Evolutionary conservation across 2,888 invertebrate species (phyloP), one percentile per base, ranked within the genome.

Genomic region (Xestia c-nigrum): DNA sequence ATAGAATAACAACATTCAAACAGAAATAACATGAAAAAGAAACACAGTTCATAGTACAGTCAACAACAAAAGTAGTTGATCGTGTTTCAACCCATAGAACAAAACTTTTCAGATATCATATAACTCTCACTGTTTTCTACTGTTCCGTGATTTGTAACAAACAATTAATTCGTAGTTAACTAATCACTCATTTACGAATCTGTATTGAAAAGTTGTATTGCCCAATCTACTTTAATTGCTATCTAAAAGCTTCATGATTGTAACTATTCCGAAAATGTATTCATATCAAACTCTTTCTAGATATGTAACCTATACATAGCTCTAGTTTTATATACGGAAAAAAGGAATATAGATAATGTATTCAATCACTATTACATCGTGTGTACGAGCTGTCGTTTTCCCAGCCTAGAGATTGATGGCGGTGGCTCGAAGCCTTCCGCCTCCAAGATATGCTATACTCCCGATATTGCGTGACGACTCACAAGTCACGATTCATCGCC

Each of bases 401-500:
- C 84, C 89, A 89, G 88, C 81, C 87, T 85, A 76, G 87, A 94
- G 93, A 95, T 95, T 95, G 94, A 94, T 94, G 93, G 91, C 90
- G 89, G 91, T 90, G 86, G 89, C 86, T 89, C 85, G 82, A 90
- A 90, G 89, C 89, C 91, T 92, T 89, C 89, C 90, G 90, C 88
- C 91, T 92, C 86, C 79, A 89, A 93, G 92, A 94, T 94, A 94
- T 93, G 88, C 90, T 91, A 88, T 91, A 90, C 90, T 88, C 88
- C 87, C 91, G 89, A 93, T 93, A 92, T 94, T 93, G 94, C 95
- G 94, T 95, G 95, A 92, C 91, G 89, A 91, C 87, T 90, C 84
- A 89, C 87, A 87, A 90, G 89, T 91, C 90, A 91, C 91, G 89
- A 90, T 87, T 90, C 89, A 75, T 87, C 90, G 87, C 89, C 89